Conservation (phyloP, 2,797 vertebrate species). For the Orestias chungarensis region DNA sequence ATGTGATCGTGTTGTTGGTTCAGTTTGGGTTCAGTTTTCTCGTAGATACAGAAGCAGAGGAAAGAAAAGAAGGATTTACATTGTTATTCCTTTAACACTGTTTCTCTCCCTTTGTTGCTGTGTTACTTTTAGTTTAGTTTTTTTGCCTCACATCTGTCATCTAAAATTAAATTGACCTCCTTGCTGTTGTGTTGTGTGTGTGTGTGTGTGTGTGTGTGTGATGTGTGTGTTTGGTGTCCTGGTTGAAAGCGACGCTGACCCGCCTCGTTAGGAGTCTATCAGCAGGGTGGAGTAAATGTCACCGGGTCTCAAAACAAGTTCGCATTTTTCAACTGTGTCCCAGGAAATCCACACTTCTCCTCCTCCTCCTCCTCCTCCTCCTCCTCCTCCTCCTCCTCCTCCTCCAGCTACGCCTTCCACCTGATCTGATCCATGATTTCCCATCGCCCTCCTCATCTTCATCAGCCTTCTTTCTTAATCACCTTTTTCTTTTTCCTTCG, state of each 20-base stretch:
- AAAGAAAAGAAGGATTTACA: too few relatives aligned
- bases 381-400: neutral
- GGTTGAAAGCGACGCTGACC: constrained; percentile 67
- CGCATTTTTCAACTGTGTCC: constrained; percentile 68
- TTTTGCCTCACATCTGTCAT: neutral
- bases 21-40: too few relatives aligned
- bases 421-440: too few relatives aligned
- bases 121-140: neutral
- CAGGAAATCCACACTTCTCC: constrained; percentile 27
- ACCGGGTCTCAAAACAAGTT: constrained; percentile 71
- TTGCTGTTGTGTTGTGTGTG: neutral
- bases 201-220: neutral
- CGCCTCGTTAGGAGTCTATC: constrained; percentile 68
- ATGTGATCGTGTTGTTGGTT: too few relatives aligned
- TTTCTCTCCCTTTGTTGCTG: neutral
- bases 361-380: neutral
- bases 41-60: too few relatives aligned
- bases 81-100: too few relatives aligned
- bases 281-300: constrained; percentile 70
- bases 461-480: too few relatives aligned
- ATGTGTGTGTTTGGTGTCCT: constrained; percentile 24
- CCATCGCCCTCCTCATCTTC: neutral
- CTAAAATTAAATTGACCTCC: neutral
- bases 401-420: neutral
- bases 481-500: too few relatives aligned